Evolutionary conservation across 2,888 invertebrate genomes (phyloP).

Genomic region (Drosophila putrida): DNA sequence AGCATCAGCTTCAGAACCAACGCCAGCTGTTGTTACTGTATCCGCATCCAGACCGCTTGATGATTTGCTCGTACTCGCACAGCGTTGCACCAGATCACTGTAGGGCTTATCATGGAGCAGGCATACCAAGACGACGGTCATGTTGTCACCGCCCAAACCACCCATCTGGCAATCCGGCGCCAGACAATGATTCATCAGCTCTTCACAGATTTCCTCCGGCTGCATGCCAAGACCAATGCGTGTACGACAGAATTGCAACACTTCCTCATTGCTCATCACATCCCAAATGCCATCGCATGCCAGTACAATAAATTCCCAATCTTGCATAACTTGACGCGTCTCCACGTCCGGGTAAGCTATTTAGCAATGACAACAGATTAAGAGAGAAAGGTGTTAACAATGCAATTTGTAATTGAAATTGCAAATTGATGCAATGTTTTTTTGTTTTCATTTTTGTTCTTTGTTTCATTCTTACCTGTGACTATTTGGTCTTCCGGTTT

Average conservation of each 20-base stretch:
- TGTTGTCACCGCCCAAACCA: constrained; percentile 99
- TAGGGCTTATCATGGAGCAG: constrained; percentile 86
- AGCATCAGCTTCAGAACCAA: not conserved
- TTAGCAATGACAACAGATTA: constrained; percentile 2
- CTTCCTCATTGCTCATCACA: constrained; percentile 97
- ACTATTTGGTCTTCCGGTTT: constrained; percentile 97
- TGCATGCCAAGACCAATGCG: constrained; percentile 93
- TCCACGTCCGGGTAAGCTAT: constrained; percentile 97
- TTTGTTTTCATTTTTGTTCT: constrained; percentile 11
- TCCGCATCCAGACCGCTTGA: constrained; percentile 12
- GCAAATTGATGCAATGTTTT: not conserved
- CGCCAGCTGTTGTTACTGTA: constrained; percentile 4
- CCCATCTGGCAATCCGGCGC: constrained; percentile 99
- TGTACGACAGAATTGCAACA: constrained; percentile 94
- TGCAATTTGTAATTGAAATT: constrained; percentile 11
- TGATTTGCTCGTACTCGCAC: constrained; percentile 53
- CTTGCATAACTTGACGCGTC: constrained; percentile 91
- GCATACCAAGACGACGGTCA: constrained; percentile 97
- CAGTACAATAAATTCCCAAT: constrained; percentile 98
- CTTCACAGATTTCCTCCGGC: constrained; percentile 98
- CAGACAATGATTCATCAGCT: constrained; percentile 96
- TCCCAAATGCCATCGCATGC: constrained; percentile 99
- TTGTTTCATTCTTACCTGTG: constrained; percentile 89
- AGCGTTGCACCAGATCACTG: constrained; percentile 83
- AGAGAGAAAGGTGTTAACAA: constrained; percentile 5